A percentile compares a stretch with the other conserved stretches of the same genome.
phyloP scores from a whole-genome alignment of 2,888 invertebrate species.

The Troides oblongomaculatus region DNA sequence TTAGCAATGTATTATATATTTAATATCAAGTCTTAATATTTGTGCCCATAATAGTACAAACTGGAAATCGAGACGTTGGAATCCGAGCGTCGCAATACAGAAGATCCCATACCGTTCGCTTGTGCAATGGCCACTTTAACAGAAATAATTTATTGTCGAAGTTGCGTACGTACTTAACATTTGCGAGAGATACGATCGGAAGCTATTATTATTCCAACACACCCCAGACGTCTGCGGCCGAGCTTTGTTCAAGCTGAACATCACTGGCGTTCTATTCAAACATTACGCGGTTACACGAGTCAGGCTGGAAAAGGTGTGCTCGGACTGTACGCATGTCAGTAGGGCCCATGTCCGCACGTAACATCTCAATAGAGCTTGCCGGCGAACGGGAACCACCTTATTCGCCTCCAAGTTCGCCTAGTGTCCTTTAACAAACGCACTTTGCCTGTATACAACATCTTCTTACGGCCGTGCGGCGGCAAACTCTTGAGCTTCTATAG shows the following conservation, averaged over 20 bases:
- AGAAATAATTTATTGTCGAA: constrained; percentile 29
- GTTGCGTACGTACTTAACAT: constrained; percentile 38
- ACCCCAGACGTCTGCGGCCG: constrained; percentile 41
- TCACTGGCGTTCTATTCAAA: constrained; percentile 63
- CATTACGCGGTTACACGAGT: constrained; percentile 45
- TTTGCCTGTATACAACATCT: constrained; percentile 39
- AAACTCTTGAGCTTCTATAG: constrained; percentile 5
- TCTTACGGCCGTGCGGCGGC: constrained; percentile 32
- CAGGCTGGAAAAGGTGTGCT: constrained; percentile 47
- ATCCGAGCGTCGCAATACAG: constrained; percentile 14
- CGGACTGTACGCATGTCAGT: constrained; percentile 60
- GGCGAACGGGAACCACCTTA: constrained; percentile 55
- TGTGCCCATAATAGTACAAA: neutral
- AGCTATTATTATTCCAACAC: constrained; percentile 40
- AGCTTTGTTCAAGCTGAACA: constrained; percentile 48
- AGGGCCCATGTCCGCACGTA: constrained; percentile 43
- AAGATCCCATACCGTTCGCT: constrained; percentile 16
- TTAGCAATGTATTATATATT: neutral
- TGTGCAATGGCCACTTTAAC: constrained; percentile 24
- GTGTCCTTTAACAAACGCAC: constrained; percentile 49
- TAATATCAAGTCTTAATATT: too few species aligned
- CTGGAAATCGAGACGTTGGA: constrained; percentile 3
- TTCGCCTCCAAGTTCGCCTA: constrained; percentile 54
- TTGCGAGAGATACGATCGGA: constrained; percentile 35
- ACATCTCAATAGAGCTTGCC: constrained; percentile 66